Evolutionary conservation across 2,888 invertebrate species (phyloP).

Genomic region (Hipparchia sbordonii): DNA sequence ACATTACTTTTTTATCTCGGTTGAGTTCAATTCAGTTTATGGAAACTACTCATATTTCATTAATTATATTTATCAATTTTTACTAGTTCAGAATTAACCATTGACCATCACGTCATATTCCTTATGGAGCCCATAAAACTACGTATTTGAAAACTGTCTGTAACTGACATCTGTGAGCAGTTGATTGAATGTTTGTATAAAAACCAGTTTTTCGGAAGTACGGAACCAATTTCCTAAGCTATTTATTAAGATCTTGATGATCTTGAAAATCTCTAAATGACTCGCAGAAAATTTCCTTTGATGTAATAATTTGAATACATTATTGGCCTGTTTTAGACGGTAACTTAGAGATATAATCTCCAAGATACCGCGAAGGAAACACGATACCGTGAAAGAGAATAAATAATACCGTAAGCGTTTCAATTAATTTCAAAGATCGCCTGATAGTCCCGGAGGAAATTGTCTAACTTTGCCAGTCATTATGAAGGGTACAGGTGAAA

Average conservation of each 20-base stretch:
- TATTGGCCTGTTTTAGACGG: not conserved
- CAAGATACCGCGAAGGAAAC: conserved; percentile 5
- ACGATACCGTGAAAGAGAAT: conserved; percentile 13
- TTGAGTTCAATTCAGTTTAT: no score
- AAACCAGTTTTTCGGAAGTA: no score
- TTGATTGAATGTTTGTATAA: no score
- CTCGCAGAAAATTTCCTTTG: not conserved
- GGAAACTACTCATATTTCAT: no score
- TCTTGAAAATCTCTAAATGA: not conserved
- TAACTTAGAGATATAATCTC: not conserved
- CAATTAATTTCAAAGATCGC: conserved; percentile 58
- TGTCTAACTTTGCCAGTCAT: conserved; percentile 53
- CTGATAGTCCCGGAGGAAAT: conserved; percentile 56
- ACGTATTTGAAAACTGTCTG: no score
- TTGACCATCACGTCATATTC: no score
- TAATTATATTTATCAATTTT: no score
- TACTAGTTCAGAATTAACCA: no score
- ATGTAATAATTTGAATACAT: not conserved
- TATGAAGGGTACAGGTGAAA: conserved; percentile 42
- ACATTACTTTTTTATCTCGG: no score
- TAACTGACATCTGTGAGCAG: no score
- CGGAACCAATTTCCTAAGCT: no score
- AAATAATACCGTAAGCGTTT: conserved; percentile 46
- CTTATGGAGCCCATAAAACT: no score
- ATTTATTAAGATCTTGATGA: not conserved